A percentile compares a stretch with the other conserved stretches of the same genome.
These are phyloP conservation scores for Chlorocebus sabaeus DNA, from an alignment of 2,113 vertebrate genomes.

Conservation along the genomic window DNA sequence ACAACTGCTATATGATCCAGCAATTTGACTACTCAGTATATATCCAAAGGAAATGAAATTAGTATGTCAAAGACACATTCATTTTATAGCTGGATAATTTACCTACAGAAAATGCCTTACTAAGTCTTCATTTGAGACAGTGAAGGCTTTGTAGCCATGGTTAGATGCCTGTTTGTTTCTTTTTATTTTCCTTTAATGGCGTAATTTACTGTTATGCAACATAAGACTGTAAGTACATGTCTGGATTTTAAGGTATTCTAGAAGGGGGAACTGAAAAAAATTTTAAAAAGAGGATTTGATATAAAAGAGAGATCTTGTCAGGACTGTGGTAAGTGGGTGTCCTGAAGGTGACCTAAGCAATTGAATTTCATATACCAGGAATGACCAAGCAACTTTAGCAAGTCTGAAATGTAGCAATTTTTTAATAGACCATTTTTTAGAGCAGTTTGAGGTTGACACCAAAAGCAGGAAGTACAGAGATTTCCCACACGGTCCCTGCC, in stretches of 20 bases:
- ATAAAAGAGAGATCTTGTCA: neutral
- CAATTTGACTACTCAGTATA: neutral
- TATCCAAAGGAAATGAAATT: neutral
- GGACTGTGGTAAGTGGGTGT: no score
- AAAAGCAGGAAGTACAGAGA: neutral
- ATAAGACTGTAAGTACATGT: rapidly evolving
- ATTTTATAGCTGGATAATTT: neutral
- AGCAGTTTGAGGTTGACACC: neutral
- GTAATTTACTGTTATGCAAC: neutral
- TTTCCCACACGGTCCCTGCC: rapidly evolving
- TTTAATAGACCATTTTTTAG: neutral
- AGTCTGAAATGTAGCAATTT: neutral
- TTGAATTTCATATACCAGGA: neutral
- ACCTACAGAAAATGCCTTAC: neutral
- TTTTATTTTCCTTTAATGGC: neutral
- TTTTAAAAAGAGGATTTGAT: neutral
- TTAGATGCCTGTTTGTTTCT: neutral
- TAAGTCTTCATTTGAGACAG: neutral
- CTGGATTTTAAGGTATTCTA: neutral
- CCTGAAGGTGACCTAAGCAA: neutral
- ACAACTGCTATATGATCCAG: neutral
- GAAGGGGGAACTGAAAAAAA: neutral
- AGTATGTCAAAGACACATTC: neutral
- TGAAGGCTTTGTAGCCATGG: neutral
- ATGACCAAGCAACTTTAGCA: neutral